Base-by-base conservation (phyloP, 2,888 invertebrate species). In the Nudaria mundana region DNA sequence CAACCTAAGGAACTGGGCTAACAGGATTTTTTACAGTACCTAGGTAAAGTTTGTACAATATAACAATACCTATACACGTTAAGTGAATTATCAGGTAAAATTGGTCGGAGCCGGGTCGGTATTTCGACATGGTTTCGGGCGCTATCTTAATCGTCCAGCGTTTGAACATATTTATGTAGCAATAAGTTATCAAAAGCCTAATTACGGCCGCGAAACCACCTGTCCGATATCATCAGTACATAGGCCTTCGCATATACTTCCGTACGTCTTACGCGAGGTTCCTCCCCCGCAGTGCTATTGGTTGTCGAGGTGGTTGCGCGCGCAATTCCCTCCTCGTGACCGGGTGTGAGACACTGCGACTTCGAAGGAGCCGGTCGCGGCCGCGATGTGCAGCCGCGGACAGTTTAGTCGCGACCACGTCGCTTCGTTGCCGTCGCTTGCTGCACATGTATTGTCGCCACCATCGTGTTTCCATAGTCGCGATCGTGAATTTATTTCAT, bases 181-280 rank as follows among this genome's bases (percentile, higher is more conserved):
- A 83, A 85, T 84, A 84, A 85, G 76, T 86, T 86, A 84, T 84
- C 81, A 81, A 81, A 66, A 73, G 84, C 80, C 86, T 88, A 88
- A 88, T 87, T 88, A 85, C 81, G 77, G 76, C 74, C 77, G 76
- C 82, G 86, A 83, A 87, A 86, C 87, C 88, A 87, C 88, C 88
- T 88, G 88, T 88, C 87, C 86, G 86, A 83, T 84, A 81, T 81
- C 81, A 80, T 76, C 82, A 81, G 88, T 88, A 88, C 87, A 88
- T 88, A 88, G 88, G 88, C 88, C 85, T 87, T 78, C 83, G 85
- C 88, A 88, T 86, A 87, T 87, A 87, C 88, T 88, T 87, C 82
- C 85, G 82, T 79, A 76, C 86, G 85, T 88, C 88, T 88, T 88
- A 85, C 76, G 81, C 79, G 80, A 64, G 81, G 86, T 58, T 76